Percentiles rank a stretch among this genome's conserved stretches.
phyloP scores from a whole-genome alignment of 2,888 invertebrate genomes.

The Leucania comma region DNA sequence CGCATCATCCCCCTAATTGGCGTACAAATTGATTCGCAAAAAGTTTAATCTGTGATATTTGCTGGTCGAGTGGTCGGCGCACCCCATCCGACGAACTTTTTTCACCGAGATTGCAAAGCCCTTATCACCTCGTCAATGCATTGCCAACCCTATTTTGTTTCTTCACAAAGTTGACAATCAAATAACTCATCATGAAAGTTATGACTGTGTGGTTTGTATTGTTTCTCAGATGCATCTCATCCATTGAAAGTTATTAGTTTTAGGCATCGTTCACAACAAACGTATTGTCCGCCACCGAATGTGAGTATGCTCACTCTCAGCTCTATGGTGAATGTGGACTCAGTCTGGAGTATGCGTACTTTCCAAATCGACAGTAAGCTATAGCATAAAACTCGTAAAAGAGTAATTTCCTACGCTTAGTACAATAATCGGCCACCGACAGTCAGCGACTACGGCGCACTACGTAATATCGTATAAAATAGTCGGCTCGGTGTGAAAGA shows the following conservation, averaged over 20 bases:
- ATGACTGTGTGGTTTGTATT: background rate
- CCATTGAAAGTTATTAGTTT: constrained; percentile 57
- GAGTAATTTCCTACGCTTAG: no score
- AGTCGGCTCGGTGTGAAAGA: no score
- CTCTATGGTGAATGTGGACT: no score
- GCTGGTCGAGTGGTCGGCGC: constrained; percentile 53
- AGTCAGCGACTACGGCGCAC: no score
- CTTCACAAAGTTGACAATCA: background rate
- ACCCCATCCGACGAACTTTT: constrained; percentile 58
- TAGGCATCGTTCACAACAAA: background rate
- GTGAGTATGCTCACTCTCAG: no score
- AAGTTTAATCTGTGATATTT: constrained; percentile 68
- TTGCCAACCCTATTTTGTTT: background rate
- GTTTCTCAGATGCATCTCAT: constrained; percentile 39
- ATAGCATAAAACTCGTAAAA: no score
- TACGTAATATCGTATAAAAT: no score
- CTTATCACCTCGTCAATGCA: background rate
- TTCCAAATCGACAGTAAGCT: no score
- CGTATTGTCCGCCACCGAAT: no score
- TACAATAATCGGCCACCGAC: no score
- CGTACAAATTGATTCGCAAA: constrained; percentile 69
- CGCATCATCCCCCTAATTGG: constrained; percentile 68
- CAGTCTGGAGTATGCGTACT: no score
- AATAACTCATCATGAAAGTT: background rate
- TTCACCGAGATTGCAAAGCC: constrained; percentile 35